phyloP scores from a whole-genome alignment of 2,888 invertebrate species.

The Chaetogeoica ovagalla region DNA sequence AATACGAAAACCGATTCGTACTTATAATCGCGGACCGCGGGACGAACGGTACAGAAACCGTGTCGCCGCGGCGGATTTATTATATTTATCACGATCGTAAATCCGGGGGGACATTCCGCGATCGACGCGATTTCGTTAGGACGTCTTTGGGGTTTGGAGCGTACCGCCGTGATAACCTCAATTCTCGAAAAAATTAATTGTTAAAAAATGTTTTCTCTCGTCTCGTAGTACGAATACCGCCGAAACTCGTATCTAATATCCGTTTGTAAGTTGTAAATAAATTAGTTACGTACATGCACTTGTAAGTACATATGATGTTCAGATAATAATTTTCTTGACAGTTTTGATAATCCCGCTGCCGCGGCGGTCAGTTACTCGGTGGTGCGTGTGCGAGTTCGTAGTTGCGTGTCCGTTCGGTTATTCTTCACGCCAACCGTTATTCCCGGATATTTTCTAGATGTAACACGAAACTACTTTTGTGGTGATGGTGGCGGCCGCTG shows the following conservation, averaged over 20 bases:
- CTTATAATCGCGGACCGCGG: too few relatives aligned
- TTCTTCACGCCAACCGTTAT: neutral
- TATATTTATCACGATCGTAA: too few relatives aligned
- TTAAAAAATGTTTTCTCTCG: neutral
- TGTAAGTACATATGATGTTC: neutral
- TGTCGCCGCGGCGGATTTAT: too few relatives aligned
- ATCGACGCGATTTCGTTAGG: neutral
- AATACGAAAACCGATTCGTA: too few relatives aligned
- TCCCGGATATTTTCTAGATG: constrained; percentile 31
- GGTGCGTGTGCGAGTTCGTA: neutral
- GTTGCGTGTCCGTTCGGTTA: constrained; percentile 2
- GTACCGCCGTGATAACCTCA: constrained; percentile 34
- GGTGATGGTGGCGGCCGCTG: constrained; percentile 33
- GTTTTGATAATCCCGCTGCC: constrained; percentile 9
- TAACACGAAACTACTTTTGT: constrained; percentile 7
- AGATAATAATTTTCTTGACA: constrained; percentile 15
- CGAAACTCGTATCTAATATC: constrained; percentile 48
- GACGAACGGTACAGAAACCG: too few relatives aligned
- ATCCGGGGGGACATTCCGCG: too few relatives aligned
- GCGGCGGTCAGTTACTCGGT: neutral
- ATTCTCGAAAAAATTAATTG: neutral
- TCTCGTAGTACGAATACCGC: constrained; percentile 2
- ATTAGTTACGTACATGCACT: constrained; percentile 43
- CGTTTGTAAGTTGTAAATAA: constrained; percentile 16
- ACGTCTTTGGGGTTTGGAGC: constrained; percentile 21